Conservation (phyloP, 2,113 vertebrate genomes). For the Brienomyrus longianalis region DNA sequence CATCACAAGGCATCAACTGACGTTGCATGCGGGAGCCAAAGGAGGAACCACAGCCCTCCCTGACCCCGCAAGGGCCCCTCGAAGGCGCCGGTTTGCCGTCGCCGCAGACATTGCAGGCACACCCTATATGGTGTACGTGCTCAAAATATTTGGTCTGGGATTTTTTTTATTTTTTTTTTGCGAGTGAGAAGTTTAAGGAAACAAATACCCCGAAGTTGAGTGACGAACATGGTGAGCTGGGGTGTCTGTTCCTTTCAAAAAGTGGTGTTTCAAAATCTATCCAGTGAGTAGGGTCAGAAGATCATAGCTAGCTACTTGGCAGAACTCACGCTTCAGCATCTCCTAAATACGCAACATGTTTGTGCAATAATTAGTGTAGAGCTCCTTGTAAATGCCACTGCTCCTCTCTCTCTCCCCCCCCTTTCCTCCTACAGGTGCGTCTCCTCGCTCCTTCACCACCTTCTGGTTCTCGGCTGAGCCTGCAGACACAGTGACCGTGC, state of each 20-base stretch:
- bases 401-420: not conserved
- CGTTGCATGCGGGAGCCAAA: not conserved
- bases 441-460: conserved; percentile 74
- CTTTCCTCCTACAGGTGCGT: conserved; percentile 58
- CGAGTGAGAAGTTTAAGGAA: not conserved
- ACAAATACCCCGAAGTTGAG: not conserved
- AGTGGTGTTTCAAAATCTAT: not conserved
- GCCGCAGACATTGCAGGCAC: not conserved
- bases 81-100: not conserved
- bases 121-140: not conserved
- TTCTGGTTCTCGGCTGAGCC: conserved; percentile 90
- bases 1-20: not conserved
- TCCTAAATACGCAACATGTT: not conserved
- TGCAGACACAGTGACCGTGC: conserved; percentile 66
- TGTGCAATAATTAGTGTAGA: not conserved
- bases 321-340: not conserved
- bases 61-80: not conserved
- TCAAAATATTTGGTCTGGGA: not conserved
- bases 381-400: not conserved
- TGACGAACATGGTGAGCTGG: not conserved
- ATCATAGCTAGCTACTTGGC: not conserved
- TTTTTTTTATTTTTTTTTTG: not conserved
- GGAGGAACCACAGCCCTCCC: not conserved
- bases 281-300: not conserved
- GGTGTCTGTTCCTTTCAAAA: not conserved